phyloP scores from a whole-genome alignment of 2,797 vertebrate species.

The Rhinophrynus dorsalis region DNA sequence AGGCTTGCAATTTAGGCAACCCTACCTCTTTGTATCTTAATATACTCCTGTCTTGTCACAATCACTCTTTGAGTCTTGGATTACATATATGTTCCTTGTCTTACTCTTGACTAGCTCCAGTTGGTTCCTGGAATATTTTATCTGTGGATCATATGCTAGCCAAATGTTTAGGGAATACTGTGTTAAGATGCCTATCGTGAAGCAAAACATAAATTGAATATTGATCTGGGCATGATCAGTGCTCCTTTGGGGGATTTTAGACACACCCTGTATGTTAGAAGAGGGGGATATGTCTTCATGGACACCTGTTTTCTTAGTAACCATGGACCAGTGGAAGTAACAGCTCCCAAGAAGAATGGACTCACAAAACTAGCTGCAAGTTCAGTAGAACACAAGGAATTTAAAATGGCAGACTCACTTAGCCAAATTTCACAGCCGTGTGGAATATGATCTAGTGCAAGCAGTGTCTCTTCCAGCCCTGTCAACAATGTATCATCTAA shows the following conservation, averaged over 20 bases:
- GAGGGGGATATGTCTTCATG: conserved; percentile 86
- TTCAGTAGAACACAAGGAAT: conserved; percentile 14
- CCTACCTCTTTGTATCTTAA: too few relatives aligned
- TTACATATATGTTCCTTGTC: too few relatives aligned
- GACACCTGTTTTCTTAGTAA: conserved; percentile 90
- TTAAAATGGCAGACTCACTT: conserved; percentile 37
- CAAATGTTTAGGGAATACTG: neutral
- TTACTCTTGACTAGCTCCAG: too few relatives aligned
- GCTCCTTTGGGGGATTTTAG: conserved; percentile 84
- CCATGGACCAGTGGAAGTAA: conserved; percentile 63
- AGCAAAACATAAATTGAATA: conserved; percentile 70
- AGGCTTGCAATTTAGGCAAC: too few relatives aligned
- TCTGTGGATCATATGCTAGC: too few relatives aligned
- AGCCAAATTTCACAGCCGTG: conserved; percentile 51
- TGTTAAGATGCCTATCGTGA: conserved; percentile 86
- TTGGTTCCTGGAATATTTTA: too few relatives aligned
- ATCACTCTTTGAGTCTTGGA: conserved; percentile 16
- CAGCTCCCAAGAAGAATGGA: conserved; percentile 1
- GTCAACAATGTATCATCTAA: conserved; percentile 38
- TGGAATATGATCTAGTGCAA: conserved; percentile 39
- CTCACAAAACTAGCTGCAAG: neutral
- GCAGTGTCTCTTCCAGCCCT: conserved; percentile 46
- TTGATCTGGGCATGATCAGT: conserved; percentile 84
- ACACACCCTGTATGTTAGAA: conserved; percentile 93
- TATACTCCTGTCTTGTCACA: too few relatives aligned